Base-by-base conservation (phyloP, 1,140 invertebrate genomes). In the Stegodyphus dumicola region DNA sequence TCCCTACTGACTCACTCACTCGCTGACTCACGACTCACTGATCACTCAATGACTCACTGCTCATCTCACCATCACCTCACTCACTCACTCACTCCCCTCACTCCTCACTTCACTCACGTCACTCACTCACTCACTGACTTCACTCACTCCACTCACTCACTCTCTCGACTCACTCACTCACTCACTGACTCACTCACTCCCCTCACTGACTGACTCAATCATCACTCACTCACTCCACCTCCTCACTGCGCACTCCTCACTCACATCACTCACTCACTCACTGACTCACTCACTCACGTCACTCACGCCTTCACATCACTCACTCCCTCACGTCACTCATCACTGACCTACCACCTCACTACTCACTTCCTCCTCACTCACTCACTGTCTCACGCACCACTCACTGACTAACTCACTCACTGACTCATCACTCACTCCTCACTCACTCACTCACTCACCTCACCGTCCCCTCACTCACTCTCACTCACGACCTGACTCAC, bases 121-220 rank as follows among this genome's bases (percentile, higher is more conserved):
- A 56, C 54, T 56, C 54, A 56, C 54, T 56, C 74, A 18, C 74
- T 76, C 74, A 76, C 6, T 76, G 7, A 76, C 74, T 7, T 56
- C 54, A 56, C 54, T 7, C 7, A 7, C n/a, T 18, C 49, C 74
- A 76, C 74, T 76, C 74, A 56, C 74, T 76, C 74, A 49, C 74
- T 49, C 74, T 7, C 66, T n/a, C n/a, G 7, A 17, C 66, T 67
- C 18, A 15, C 18, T 33, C 18, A 17, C n/a, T 17, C 66, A 6
- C 78, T 79, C 78, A 18, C 78, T 77, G 15, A 74, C 78, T 80
- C 78, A 11, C 66, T 80, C 78, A 76, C 78, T 75, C 66, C 17
- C 66, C 78, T 79, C 78, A 10, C 78, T 75, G 6, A n/a, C n/a
- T 79, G n/a, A n/a, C n/a, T n/a, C n/a, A n/a, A 18, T 67, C 18